Conservation (phyloP, 2,888 invertebrate genomes). For the Carpatolechia fugitivella region DNA sequence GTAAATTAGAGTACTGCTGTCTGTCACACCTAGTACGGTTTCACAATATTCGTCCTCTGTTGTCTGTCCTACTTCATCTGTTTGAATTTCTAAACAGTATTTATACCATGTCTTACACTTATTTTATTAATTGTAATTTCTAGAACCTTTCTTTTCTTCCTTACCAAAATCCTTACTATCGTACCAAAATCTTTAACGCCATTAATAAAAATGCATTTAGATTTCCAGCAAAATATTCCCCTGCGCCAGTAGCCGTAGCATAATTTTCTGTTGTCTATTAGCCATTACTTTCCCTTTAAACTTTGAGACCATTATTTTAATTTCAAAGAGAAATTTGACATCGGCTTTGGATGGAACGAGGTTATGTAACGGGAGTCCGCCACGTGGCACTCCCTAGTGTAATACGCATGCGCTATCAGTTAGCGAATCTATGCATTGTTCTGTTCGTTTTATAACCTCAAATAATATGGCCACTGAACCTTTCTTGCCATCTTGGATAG, state of each 20-base stretch:
- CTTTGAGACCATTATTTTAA: not conserved
- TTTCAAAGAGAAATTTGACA: not conserved
- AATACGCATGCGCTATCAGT: constrained; percentile 56
- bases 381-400: constrained; percentile 55
- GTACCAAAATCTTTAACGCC: too few species aligned
- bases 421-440: constrained; percentile 45
- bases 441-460: constrained; percentile 22
- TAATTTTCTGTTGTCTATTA: too few species aligned
- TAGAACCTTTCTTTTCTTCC: too few species aligned
- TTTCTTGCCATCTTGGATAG: not conserved
- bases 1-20: constrained; percentile 34
- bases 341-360: constrained; percentile 29
- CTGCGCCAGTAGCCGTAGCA: too few species aligned
- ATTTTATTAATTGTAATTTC: not conserved
- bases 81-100: too few species aligned
- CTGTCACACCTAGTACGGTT: constrained; percentile 17
- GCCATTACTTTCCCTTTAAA: not conserved
- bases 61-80: not conserved
- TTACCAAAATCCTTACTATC: too few species aligned
- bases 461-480: not conserved
- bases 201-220: too few species aligned
- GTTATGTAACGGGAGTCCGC: constrained; percentile 71
- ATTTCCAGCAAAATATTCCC: too few species aligned
- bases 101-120: not conserved
- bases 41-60: constrained; percentile 7